These are phyloP conservation scores for Lagenorhynchus albirostris DNA, from an alignment of 2,113 vertebrate genomes.

Conservation along the genomic window DNA sequence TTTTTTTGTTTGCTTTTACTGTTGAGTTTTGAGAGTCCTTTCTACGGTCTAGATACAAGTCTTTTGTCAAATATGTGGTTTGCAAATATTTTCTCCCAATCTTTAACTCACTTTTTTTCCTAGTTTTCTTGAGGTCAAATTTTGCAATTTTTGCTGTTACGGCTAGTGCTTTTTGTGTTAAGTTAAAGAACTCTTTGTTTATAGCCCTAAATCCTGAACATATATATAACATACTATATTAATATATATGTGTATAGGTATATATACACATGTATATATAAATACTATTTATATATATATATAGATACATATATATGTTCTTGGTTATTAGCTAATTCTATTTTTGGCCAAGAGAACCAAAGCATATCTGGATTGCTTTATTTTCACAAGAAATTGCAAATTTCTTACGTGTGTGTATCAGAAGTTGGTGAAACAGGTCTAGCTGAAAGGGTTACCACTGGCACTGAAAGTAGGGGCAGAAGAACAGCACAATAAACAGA, in stretches of 20 bases:
- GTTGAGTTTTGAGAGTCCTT: not conserved
- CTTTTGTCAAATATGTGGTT: not conserved
- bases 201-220: not conserved
- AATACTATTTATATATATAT: not conserved
- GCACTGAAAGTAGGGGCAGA: not conserved
- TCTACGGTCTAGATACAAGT: not conserved
- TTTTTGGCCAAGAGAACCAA: not conserved
- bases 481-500: not conserved
- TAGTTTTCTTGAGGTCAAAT: not conserved
- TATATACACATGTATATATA: not conserved
- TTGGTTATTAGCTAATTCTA: not conserved
- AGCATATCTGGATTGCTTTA: not conserved
- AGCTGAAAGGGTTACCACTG: not conserved
- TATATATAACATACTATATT: not conserved
- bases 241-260: not conserved
- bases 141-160: not conserved
- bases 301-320: not conserved
- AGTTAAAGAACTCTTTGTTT: not conserved
- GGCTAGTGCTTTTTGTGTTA: not conserved
- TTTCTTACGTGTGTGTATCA: not conserved
- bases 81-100: not conserved
- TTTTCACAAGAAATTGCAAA: not conserved
- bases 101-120: not conserved
- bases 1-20: not conserved
- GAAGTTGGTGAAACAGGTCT: not conserved